phyloP scores from a whole-genome alignment of 35 echinoderm and acorn worm genomes.

The Diadema setosum region DNA sequence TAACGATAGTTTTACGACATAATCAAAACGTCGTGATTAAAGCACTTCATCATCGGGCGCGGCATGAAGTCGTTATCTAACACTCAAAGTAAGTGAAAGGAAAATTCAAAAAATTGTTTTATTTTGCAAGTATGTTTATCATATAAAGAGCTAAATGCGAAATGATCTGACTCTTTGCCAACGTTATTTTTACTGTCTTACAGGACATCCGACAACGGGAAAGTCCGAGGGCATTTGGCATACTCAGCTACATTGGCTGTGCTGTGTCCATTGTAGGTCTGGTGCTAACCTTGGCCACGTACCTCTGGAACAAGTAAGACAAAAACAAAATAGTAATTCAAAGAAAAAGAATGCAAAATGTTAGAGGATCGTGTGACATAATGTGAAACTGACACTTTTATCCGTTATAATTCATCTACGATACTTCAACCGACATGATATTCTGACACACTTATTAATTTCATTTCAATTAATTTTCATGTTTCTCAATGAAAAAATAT shows the following conservation, averaged over 20 bases:
- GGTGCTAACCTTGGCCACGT: background rate
- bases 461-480: background rate
- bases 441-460: background rate
- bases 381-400: background rate
- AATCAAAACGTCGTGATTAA: too few relatives aligned
- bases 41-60: too few relatives aligned
- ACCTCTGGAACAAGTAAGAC: background rate
- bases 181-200: too few relatives aligned
- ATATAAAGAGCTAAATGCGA: too few relatives aligned
- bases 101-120: too few relatives aligned
- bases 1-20: too few relatives aligned
- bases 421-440: background rate
- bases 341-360: background rate
- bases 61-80: too few relatives aligned
- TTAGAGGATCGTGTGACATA: background rate
- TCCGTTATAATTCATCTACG: background rate
- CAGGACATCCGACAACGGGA: too few relatives aligned
- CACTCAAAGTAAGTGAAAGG: too few relatives aligned
- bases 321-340: background rate
- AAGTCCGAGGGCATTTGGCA: too few relatives aligned
- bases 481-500: background rate
- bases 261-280: background rate
- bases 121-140: too few relatives aligned
- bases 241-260: background rate
- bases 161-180: too few relatives aligned